Base-by-base conservation (phyloP, 2,113 vertebrate genomes). In the Gymnarchus niloticus region DNA sequence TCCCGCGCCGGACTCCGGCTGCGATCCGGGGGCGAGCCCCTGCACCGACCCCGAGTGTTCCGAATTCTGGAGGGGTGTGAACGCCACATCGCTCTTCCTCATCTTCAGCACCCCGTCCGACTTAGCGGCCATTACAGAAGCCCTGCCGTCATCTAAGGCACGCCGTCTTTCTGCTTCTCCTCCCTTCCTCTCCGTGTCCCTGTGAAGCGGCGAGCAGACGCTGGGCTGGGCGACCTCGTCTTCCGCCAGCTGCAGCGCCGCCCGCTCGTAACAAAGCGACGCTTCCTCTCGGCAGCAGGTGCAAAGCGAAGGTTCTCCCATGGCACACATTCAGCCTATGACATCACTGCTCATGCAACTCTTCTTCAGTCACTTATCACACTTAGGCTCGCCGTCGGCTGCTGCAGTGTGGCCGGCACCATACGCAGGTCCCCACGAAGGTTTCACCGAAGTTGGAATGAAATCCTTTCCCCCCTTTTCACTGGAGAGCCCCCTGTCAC, bases 61-160 rank as follows among this genome's bases (percentile, higher is more conserved):
- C 33, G 97, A 98, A 93, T 98, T 97, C 92, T 98, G 97, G 94
- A 98, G 91, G 83, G 97, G 97, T 51, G 97, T 98, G 92, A 98
- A 98, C 87, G 97, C 97, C 92, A 98, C 97, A 91, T 98, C 97
- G 94, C 95, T 96, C 92, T 97, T 97, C 93, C 97, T 97, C 93
- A 97, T 97, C 90, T 96, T 98, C 91, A 97, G 93, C 89, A 96
- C 94, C 93, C 97, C 97, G 94, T 98, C 97, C 84, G 97, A 98
- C 89, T 98, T 98, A 89, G 97, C 97, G 92, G 97, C 97, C 97
- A 98, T 98, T 91, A 93, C 95, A 86, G 87, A 85, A 89, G 89
- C 91, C 87, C 84, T 85, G 33, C 69, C 73, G 88, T 89, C 78
- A 83, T 86, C 85, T 88, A 85, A 85, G 65, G 87, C 33, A 85